Evolutionary conservation across 2,797 vertebrate species (phyloP).

Genomic region (Bradypodion ventrale): DNA sequence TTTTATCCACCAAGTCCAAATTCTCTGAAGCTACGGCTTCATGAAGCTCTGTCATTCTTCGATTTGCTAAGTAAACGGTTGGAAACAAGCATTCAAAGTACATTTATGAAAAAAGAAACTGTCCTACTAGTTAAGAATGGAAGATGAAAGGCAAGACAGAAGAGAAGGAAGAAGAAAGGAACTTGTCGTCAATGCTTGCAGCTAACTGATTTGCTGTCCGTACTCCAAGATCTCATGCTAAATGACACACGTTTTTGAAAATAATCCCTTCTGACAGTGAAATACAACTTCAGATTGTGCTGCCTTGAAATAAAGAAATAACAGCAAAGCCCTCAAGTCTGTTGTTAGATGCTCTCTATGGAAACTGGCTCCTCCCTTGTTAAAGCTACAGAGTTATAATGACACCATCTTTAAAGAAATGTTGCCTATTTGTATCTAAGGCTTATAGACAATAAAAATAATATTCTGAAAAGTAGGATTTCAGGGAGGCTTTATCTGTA

Average conservation of each 20-base stretch:
- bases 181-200: no score
- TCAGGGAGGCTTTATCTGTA: not conserved
- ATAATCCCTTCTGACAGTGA: no score
- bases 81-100: accelerated
- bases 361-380: slow-evolving; percentile 62
- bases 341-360: slow-evolving; percentile 50
- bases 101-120: not conserved
- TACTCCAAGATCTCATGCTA: no score
- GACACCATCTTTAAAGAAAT: not conserved
- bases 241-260: not conserved
- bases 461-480: no score
- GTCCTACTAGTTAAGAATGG: not conserved
- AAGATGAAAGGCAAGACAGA: not conserved
- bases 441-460: not conserved
- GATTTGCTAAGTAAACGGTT: slow-evolving; percentile 30
- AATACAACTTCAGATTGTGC: no score
- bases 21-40: slow-evolving; percentile 85
- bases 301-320: no score
- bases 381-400: not conserved
- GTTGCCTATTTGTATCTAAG: not conserved
- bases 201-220: no score
- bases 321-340: not conserved
- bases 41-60: slow-evolving; percentile 85
- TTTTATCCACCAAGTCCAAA: slow-evolving; percentile 72
- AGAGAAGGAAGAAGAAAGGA: not conserved